phyloP scores from a whole-genome alignment of 2,888 invertebrate species.

The Ganaspis brasiliensis region DNA sequence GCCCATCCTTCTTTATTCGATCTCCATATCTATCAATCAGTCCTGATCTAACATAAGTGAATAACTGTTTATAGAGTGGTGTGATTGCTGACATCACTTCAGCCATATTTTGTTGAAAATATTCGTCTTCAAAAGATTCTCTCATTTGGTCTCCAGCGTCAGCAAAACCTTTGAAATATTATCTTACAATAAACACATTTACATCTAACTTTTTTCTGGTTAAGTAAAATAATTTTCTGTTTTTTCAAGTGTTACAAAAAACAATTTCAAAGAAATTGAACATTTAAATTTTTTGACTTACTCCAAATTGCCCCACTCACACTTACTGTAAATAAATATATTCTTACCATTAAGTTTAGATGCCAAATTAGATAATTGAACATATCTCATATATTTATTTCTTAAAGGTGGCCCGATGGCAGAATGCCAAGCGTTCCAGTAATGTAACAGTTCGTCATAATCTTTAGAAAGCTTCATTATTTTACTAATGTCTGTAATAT shows the following conservation, averaged over 20 bases:
- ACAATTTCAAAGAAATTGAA: background rate
- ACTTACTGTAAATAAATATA: too few relatives aligned
- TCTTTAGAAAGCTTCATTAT: conserved; percentile 88
- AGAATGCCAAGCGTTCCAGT: conserved; percentile 92
- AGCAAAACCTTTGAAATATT: conserved; percentile 83
- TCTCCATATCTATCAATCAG: conserved; percentile 85
- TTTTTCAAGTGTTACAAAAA: background rate
- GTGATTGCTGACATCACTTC: conserved; percentile 81
- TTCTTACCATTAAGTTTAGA: conserved; percentile 87
- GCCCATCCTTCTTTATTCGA: conserved; percentile 85
- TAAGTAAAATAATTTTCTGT: too few relatives aligned
- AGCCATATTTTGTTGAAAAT: conserved; percentile 83
- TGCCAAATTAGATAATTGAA: conserved; percentile 90
- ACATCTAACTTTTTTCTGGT: too few relatives aligned
- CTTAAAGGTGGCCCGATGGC: conserved; percentile 89
- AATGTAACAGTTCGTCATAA: conserved; percentile 88
- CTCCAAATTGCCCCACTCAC: too few relatives aligned
- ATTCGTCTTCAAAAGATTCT: conserved; percentile 87
- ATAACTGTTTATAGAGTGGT: conserved; percentile 91
- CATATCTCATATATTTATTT: conserved; percentile 89
- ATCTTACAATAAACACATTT: background rate
- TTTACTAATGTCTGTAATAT: conserved; percentile 79
- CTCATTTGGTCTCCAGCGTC: conserved; percentile 93
- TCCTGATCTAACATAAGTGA: conserved; percentile 89
- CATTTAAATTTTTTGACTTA: too few relatives aligned